phyloP scores from a whole-genome alignment of 2,113 vertebrate species.

The Phoenicopterus ruber region DNA sequence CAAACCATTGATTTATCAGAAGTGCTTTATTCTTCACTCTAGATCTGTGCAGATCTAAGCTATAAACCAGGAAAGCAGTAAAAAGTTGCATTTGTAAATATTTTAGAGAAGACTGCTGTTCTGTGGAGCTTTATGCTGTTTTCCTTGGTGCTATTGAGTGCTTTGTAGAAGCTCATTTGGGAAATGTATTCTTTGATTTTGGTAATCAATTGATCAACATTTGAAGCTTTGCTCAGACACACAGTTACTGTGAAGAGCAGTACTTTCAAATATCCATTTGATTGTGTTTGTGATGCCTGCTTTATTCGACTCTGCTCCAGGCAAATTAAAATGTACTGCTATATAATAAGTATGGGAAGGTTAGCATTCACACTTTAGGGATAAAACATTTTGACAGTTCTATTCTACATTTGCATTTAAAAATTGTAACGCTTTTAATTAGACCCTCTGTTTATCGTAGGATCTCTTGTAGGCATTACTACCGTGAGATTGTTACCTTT shows the following conservation, averaged over 20 bases:
- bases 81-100: constrained; percentile 43
- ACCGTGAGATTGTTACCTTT: constrained; percentile 18
- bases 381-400: constrained; percentile 66
- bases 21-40: constrained; percentile 5
- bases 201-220: constrained; percentile 42
- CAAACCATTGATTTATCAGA: background rate
- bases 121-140: background rate
- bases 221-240: constrained; percentile 20
- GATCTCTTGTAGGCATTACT: background rate
- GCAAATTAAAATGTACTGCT: constrained; percentile 50
- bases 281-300: constrained; percentile 28
- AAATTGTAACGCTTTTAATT: constrained; percentile 37
- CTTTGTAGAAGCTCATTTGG: constrained; percentile 32
- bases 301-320: constrained; percentile 35
- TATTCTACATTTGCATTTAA: constrained; percentile 50
- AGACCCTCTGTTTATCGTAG: background rate
- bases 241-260: background rate
- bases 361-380: constrained; percentile 26
- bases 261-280: constrained; percentile 38
- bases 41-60: constrained; percentile 47
- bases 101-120: constrained; percentile 20
- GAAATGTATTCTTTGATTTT: constrained; percentile 49
- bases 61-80: constrained; percentile 62
- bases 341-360: constrained; percentile 46
- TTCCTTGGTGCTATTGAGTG: constrained; percentile 1